Evolutionary conservation across 2,113 vertebrate species (phyloP).

Genomic region (Oreochromis niloticus): DNA sequence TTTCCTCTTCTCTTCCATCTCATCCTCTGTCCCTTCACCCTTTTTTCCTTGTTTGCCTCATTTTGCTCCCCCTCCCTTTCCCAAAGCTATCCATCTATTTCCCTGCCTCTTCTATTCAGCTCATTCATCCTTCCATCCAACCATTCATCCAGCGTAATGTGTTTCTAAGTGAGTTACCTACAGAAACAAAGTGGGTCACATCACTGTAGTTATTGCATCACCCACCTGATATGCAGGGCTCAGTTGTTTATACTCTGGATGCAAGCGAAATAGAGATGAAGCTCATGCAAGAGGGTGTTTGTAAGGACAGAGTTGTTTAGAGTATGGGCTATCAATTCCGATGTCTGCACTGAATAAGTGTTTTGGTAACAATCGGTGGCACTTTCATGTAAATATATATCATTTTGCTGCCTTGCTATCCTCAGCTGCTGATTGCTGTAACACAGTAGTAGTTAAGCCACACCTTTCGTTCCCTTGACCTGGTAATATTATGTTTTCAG

Average conservation of each 20-base stretch:
- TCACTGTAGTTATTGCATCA: slow-evolving; percentile 41
- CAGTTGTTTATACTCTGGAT: slow-evolving; percentile 25
- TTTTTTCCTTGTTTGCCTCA: neutral
- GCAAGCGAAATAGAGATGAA: neutral
- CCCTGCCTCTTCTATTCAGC: neutral
- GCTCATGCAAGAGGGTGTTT: neutral
- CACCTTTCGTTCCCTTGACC: neutral
- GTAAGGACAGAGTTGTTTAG: neutral
- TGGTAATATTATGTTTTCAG: neutral
- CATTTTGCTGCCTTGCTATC: neutral
- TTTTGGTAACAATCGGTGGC: neutral
- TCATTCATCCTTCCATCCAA: slow-evolving; percentile 27
- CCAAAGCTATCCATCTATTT: neutral
- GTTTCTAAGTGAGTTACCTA: slow-evolving; percentile 51
- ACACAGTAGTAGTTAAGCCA: neutral
- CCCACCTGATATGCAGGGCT: slow-evolving; percentile 1
- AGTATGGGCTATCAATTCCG: neutral
- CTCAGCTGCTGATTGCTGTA: neutral
- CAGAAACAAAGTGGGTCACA: slow-evolving; percentile 54
- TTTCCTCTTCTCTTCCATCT: neutral
- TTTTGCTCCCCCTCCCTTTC: neutral
- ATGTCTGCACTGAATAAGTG: neutral
- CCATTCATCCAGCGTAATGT: slow-evolving; percentile 46
- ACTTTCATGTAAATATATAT: neutral
- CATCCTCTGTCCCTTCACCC: neutral